These are phyloP conservation scores for Troides oblongomaculatus DNA, from an alignment of 2,888 invertebrate species.

Conservation along the genomic window DNA sequence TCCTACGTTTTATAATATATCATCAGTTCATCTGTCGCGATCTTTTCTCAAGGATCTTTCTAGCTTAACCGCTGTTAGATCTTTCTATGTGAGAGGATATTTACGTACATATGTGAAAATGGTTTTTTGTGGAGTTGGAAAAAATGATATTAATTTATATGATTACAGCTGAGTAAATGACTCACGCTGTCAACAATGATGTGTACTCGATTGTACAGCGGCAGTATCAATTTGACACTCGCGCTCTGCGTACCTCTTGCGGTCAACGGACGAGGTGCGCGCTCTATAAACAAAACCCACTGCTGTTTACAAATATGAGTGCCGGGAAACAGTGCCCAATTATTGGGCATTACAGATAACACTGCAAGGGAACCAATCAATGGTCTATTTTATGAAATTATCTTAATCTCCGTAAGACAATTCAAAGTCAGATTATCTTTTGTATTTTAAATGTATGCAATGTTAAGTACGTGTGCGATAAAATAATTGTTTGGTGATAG, in stretches of 20 bases:
- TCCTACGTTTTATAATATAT: no score
- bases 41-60: no score
- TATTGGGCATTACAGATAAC: constrained; percentile 12
- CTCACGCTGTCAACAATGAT: constrained; percentile 13
- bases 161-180: constrained; percentile 8
- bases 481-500: constrained; percentile 16
- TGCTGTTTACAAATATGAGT: constrained; percentile 31
- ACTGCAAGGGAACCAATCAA: neutral
- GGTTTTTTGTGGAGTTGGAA: no score
- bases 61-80: no score
- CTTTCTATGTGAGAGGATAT: no score
- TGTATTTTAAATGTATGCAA: constrained; percentile 8
- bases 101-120: no score
- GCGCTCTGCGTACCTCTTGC: constrained; percentile 28
- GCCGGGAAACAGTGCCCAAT: constrained; percentile 7
- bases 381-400: neutral
- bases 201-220: constrained; percentile 21
- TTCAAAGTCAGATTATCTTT: neutral
- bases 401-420: neutral
- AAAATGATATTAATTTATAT: no score
- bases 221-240: constrained; percentile 35
- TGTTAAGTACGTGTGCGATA: constrained; percentile 8
- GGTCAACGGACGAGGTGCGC: neutral
- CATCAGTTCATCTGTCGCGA: no score
- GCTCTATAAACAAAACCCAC: constrained; percentile 13